Base-by-base conservation (phyloP, 2,113 vertebrate species). In the Pelobates fuscus region DNA sequence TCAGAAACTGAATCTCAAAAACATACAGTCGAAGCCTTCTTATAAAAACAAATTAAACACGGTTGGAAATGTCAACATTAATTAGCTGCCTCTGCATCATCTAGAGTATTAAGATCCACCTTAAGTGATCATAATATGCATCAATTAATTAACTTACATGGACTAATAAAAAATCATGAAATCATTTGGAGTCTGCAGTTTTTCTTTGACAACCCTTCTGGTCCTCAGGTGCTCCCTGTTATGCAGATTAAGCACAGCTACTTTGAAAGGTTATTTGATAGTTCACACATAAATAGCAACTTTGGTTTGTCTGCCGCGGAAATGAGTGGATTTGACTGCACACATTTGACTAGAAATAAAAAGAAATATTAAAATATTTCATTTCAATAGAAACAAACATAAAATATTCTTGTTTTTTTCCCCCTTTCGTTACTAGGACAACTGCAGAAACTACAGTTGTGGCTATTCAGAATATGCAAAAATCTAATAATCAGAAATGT, bases 61-160 rank as follows among this genome's bases (percentile, higher is more conserved):
- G 81, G 75, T 82, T 83, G 81, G 78, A 82, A 83, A 81, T 84
- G 81, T 41, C 81, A 84, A 79, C 71, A 82, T 81, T 80, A 85
- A 83, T 84, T 82, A 87, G 78, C 65, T 25, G 77, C 68, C 67
- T 71, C 24, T 76, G 74, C 73, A 67, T 84, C 78, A 84, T 65
- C 71, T 58, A 64, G 80, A 80, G 70, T 65, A 55, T 26, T 5
- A 14, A 78, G 64, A 71, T 67, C 73, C 59, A 66, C 58, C 70
- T 66, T 20, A 55, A 86, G 32, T 61, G 67, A 80, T 52, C 46
- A 60, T 80, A 76, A 83, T 71, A 70, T 78, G 26, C 64, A 77
- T 49, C 54, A 58, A 74, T 59, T 71, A 72, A 80, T 80, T 71
- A 70, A 79, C 67, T 67, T 27, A 49, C 66, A 54, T 0, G 52